Percentiles rank a stretch among this genome's conserved stretches.
Conservation (phyloP, 2,113 vertebrate species). For the Toxotes chatareus region DNA sequence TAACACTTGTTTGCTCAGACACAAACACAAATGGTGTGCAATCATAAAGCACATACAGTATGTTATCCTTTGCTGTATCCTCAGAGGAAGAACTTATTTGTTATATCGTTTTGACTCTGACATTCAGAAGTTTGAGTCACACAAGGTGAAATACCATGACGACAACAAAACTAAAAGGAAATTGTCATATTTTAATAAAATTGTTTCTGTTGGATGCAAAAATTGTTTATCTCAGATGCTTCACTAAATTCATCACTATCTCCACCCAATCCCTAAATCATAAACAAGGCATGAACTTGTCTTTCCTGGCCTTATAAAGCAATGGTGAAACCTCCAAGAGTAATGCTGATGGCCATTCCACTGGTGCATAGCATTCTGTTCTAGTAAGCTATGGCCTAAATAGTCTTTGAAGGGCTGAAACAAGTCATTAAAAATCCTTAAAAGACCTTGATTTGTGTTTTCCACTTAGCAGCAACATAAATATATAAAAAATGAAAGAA, state of each 20-base stretch:
- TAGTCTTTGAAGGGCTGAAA: constrained; percentile 31
- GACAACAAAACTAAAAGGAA: neutral
- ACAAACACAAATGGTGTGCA: constrained; percentile 39
- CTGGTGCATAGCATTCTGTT: constrained; percentile 5
- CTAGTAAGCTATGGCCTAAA: constrained; percentile 37
- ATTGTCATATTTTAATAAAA: neutral
- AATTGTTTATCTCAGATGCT: constrained; percentile 30
- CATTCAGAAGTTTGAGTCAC: neutral
- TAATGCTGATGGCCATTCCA: neutral
- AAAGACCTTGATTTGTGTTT: constrained; percentile 6
- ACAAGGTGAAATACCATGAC: neutral
- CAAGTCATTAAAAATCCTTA: neutral
- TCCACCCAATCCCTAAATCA: constrained; percentile 6
- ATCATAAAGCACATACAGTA: constrained; percentile 14
- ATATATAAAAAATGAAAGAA: neutral
- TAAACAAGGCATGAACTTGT: constrained; percentile 13
- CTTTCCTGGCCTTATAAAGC: constrained; percentile 40
- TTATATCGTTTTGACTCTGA: constrained; percentile 15
- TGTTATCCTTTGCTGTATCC: constrained; percentile 3
- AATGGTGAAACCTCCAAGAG: constrained; percentile 23
- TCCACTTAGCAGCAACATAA: neutral
- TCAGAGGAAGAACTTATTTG: neutral
- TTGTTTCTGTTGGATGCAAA: constrained; percentile 16
- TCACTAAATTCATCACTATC: constrained; percentile 13
- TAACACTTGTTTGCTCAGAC: constrained; percentile 42